These are phyloP conservation scores for Rhincodon typus DNA, from an alignment of 2,797 vertebrate species.

Conservation along the genomic window DNA sequence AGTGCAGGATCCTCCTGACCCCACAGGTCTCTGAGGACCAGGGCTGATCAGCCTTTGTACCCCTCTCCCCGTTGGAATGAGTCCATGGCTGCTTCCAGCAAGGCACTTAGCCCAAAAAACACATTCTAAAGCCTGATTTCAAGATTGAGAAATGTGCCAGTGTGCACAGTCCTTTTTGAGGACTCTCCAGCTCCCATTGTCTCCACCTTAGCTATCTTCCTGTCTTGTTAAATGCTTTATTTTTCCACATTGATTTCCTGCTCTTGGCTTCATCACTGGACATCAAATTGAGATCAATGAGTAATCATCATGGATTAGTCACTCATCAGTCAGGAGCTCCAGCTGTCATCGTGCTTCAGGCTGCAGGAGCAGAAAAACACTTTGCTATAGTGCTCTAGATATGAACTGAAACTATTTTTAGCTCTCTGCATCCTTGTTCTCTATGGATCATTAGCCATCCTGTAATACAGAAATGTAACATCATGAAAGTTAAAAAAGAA, in stretches of 20 bases:
- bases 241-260: background rate
- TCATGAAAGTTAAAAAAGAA: background rate
- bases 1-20: background rate
- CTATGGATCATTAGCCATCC: background rate
- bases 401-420: background rate
- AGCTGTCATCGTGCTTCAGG: background rate
- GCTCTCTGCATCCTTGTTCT: background rate
- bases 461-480: background rate
- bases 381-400: background rate
- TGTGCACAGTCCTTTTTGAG: background rate
- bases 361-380: background rate
- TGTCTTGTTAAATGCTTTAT: background rate
- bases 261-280: background rate
- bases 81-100: background rate
- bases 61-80: background rate
- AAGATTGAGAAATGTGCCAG: background rate
- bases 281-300: background rate
- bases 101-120: background rate
- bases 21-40: background rate
- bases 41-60: background rate
- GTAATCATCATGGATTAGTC: background rate
- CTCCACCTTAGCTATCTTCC: background rate
- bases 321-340: background rate
- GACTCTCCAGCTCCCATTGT: background rate
- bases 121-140: background rate